phyloP scores from a whole-genome alignment of 92 coral and sea anemone species.

The Palythoa grandis region DNA sequence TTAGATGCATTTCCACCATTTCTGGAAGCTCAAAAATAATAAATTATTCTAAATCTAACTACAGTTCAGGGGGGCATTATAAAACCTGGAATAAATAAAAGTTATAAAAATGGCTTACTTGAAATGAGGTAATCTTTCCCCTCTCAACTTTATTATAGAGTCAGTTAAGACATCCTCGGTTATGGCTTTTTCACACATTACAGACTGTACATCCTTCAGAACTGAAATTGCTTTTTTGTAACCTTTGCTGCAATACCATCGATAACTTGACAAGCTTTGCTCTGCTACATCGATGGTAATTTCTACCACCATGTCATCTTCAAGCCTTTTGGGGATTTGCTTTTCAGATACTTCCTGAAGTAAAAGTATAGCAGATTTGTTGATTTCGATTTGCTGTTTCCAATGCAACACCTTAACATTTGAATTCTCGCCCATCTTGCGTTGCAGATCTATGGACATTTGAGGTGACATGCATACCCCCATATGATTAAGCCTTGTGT shows the following conservation, averaged over 20 bases:
- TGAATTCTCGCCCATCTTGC: slow-evolving; percentile 55
- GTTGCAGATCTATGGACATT: slow-evolving; percentile 38
- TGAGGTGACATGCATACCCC: neutral
- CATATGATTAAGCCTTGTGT: neutral
- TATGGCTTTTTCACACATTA: neutral
- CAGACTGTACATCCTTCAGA: neutral
- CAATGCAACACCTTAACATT: slow-evolving; percentile 43
- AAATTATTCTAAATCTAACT: no score
- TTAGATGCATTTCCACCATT: no score
- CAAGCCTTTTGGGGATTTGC: slow-evolving; percentile 35
- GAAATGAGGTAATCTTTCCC: slow-evolving; percentile 41
- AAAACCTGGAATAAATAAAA: no score
- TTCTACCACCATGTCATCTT: slow-evolving; percentile 58
- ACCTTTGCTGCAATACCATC: slow-evolving; percentile 27
- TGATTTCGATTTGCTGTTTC: slow-evolving; percentile 47
- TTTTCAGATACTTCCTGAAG: slow-evolving; percentile 35
- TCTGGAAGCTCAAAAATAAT: no score
- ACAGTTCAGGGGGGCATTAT: neutral
- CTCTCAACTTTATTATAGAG: neutral
- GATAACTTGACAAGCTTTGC: slow-evolving; percentile 35
- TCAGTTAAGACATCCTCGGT: slow-evolving; percentile 46
- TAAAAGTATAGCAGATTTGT: slow-evolving; percentile 32
- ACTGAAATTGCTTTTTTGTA: slow-evolving; percentile 16
- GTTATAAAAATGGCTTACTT: slow-evolving; percentile 36
- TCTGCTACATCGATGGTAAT: slow-evolving; percentile 29